A percentile compares a stretch with the other conserved stretches of the same genome.
Conservation (phyloP, 2,797 vertebrate species). For the Enoplosus armatus region DNA sequence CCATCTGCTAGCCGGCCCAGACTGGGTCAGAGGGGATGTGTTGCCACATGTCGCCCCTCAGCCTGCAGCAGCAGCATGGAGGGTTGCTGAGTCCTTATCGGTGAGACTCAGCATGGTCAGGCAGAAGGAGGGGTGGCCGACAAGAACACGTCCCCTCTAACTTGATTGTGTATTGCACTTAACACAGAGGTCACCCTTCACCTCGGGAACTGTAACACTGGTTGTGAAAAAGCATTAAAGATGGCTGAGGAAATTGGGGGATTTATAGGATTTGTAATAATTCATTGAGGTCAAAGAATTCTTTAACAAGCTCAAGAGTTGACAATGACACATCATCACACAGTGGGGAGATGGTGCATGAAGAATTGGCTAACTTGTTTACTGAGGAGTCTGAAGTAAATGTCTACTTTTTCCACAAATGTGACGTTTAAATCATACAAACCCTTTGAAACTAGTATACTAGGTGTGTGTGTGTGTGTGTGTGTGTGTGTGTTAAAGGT, state of each 20-base stretch:
- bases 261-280: not conserved
- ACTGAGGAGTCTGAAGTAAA: not conserved
- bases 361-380: not conserved
- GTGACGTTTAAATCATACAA: not conserved
- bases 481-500: too few relatives aligned
- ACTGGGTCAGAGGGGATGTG: constrained; percentile 61
- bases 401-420: not conserved
- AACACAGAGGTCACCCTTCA: not conserved
- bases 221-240: not conserved
- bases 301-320: not conserved
- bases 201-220: not conserved
- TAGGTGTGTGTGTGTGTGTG: not conserved
- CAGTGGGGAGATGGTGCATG: not conserved
- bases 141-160: not conserved
- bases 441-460: not conserved
- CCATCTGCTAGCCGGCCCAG: constrained; percentile 63
- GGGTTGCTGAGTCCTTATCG: constrained; percentile 29
- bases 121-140: constrained; percentile 5
- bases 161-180: too few relatives aligned
- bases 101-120: constrained; percentile 15
- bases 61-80: constrained; percentile 37
- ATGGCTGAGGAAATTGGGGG: not conserved
- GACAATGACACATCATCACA: not conserved
- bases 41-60: constrained; percentile 70
- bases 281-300: not conserved